phyloP scores from a whole-genome alignment of 2,113 vertebrate species.

The Toxotes jaculatrix region DNA sequence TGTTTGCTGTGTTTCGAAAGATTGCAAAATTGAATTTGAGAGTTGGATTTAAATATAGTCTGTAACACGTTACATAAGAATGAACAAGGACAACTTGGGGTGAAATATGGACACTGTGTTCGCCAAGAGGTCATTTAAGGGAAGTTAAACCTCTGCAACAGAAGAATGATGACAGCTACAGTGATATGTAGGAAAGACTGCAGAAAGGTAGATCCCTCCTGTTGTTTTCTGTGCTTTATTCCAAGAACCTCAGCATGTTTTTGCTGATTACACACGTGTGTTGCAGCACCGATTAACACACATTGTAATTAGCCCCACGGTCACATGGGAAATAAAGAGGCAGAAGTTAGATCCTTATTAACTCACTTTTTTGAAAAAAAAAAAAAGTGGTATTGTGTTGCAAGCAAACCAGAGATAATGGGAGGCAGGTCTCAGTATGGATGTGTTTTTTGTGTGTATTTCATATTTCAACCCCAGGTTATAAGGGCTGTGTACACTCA shows the following conservation, averaged over 20 bases:
- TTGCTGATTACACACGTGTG: slow-evolving; percentile 60
- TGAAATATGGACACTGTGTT: slow-evolving; percentile 1
- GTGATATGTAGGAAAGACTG: not conserved
- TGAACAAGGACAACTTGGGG: not conserved
- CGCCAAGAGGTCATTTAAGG: slow-evolving; percentile 14
- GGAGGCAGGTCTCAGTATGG: slow-evolving; percentile 17
- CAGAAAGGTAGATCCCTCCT: slow-evolving; percentile 22
- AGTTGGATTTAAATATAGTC: slow-evolving; percentile 7
- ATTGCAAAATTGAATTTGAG: not conserved
- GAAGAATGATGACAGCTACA: not conserved
- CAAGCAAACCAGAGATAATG: slow-evolving; percentile 36
- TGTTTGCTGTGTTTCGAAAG: not conserved
- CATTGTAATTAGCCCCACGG: slow-evolving; percentile 65
- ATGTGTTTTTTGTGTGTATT: not conserved
- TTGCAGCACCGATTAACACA: slow-evolving; percentile 66
- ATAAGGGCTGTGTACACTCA: not conserved
- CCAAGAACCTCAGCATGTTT: slow-evolving; percentile 29
- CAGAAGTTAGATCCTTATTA: slow-evolving; percentile 65
- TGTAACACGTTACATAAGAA: slow-evolving; percentile 5
- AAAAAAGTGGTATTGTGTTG: slow-evolving; percentile 26
- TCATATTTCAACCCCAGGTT: not conserved
- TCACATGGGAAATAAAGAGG: slow-evolving; percentile 76
- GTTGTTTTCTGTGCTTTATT: slow-evolving; percentile 34
- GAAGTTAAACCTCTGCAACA: not conserved
- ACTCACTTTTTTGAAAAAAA: slow-evolving; percentile 17